Base-by-base conservation (phyloP, 2,113 vertebrate species). In the Litocranius walleri region DNA sequence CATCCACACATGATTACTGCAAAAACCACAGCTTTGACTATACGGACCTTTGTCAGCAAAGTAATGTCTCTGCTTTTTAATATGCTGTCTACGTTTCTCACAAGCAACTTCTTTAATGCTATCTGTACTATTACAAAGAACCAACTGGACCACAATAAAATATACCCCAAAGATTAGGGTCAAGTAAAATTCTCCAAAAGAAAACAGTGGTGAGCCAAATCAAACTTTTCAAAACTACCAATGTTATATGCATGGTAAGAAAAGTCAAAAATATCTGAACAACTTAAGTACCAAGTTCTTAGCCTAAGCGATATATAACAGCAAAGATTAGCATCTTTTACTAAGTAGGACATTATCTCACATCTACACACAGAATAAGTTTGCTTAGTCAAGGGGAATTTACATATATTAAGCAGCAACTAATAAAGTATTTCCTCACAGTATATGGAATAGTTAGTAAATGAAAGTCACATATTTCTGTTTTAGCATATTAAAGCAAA, bases 131-230 rank as follows among this genome's bases (percentile, higher is more conserved):
- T 29, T 30, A 95, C 27, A 59, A 80, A 95, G 54, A 96, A 95
- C 57, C 25, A 95, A 87, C 29, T 29, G 33, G 29, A 93, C 13
- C 43, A 84, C 13, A 90, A 90, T 61, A 91, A 74, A 91, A 74
- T 40, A 67, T 9, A 40, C 56, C 0, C 27, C 57, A 88, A 97
- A 96, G 23, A 27, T 40, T 19, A 95, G 14, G 3, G 5, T 85
- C 48, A 93, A 36, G 95, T 74, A 71, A 94, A 97, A 97, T 40
- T 93, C 33, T 86, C 82, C 48, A 78, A 59, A 91, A 85, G 40
- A 74, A 88, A 88, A 94, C 0, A 74, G 48, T 61, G 19, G 90
- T 62, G 52, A 82, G 27, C 21, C 27, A 84, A 83, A 14, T 94
- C 64, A 95, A 88, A 97, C 57, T 36, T 92, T 92, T 85, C 48